Conservation (phyloP, 2,888 invertebrate species). For the Villa cingulata region DNA sequence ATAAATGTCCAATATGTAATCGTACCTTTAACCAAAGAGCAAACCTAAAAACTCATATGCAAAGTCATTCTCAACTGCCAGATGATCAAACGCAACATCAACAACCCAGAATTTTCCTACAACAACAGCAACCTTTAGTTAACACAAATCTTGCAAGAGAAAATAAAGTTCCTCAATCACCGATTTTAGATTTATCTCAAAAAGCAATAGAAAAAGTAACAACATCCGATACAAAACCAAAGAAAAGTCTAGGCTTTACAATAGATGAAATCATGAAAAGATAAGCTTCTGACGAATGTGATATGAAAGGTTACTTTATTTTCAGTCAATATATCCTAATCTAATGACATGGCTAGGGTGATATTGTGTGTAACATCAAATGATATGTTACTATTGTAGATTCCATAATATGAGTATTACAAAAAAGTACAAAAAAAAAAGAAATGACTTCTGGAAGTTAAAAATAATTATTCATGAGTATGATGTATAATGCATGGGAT, state of each 20-base stretch:
- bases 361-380: no score
- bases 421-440: no score
- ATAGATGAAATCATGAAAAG: constrained; percentile 83
- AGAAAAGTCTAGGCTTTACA: constrained; percentile 57
- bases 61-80: constrained; percentile 62
- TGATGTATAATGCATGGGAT: no score
- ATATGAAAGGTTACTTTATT: no score
- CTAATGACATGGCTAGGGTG: no score
- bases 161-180: constrained; percentile 13
- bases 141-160: neutral
- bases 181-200: constrained; percentile 44
- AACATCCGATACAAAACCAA: constrained; percentile 32
- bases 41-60: constrained; percentile 78
- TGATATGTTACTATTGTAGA: no score
- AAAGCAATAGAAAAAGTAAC: constrained; percentile 22
- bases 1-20: constrained; percentile 80
- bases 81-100: neutral
- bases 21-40: constrained; percentile 86
- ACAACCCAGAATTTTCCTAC: neutral
- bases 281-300: constrained; percentile 32
- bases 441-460: no score
- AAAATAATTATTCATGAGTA: no score
- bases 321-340: no score
- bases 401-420: no score
- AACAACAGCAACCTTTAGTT: neutral